Evolutionary conservation across 1,140 invertebrate genomes (phyloP).

Genomic region (Drosophila nigromelanica): DNA sequence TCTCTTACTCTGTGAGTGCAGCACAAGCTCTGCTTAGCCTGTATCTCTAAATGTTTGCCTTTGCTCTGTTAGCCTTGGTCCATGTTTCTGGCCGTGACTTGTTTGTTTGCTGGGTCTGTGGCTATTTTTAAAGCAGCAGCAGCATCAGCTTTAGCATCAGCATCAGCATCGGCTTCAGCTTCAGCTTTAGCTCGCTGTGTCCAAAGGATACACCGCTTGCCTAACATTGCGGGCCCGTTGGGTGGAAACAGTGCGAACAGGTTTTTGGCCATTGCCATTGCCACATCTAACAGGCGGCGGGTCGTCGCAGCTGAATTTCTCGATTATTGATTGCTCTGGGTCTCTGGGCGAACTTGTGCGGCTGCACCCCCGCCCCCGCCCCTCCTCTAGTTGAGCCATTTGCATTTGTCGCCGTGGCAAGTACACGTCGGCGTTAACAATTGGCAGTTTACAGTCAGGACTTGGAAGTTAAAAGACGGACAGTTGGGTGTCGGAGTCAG

Average conservation of each 20-base stretch:
- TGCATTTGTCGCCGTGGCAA: slow-evolving; percentile 70
- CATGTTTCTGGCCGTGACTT: slow-evolving; percentile 69
- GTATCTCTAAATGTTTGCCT: not conserved
- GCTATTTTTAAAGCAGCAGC: slow-evolving; percentile 69
- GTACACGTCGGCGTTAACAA: slow-evolving; percentile 32
- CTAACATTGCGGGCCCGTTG: slow-evolving; percentile 37
- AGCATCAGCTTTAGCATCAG: not conserved
- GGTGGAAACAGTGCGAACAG: slow-evolving; percentile 39
- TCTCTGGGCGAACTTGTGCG: slow-evolving; percentile 73
- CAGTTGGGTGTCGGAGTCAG: not conserved
- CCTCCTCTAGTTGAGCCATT: slow-evolving; percentile 8
- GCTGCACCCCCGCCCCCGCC: not conserved
- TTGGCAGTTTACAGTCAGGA: not conserved
- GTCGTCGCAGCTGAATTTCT: slow-evolving; percentile 22
- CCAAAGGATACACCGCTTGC: slow-evolving; percentile 37
- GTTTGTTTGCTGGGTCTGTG: slow-evolving; percentile 58
- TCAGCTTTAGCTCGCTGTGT: not conserved
- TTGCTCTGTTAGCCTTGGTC: slow-evolving; percentile 26
- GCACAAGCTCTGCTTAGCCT: not conserved
- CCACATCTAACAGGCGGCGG: slow-evolving; percentile 36
- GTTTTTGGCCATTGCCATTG: slow-evolving; percentile 24
- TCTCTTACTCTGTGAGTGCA: slow-evolving; percentile 27
- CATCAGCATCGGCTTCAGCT: too few relatives aligned
- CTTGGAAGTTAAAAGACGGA: not conserved
- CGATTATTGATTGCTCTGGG: slow-evolving; percentile 80